Evolutionary conservation across 92 coral and sea anemone species (phyloP).

Genomic region (Siderastrea radians): DNA sequence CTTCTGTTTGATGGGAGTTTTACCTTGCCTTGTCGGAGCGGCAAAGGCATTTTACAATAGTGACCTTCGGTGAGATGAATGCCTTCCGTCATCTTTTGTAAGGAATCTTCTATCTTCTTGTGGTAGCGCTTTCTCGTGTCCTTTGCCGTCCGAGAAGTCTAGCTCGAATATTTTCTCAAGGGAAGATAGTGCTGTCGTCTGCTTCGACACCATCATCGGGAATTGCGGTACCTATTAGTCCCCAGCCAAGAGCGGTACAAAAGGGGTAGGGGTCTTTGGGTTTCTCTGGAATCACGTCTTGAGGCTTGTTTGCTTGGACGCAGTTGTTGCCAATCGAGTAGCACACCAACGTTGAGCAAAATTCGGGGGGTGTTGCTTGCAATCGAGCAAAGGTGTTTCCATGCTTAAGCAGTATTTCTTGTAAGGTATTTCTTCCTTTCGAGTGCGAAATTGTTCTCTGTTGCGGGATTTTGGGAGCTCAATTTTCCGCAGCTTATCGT

Average conservation of each 20-base stretch:
- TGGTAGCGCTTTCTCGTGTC: conserved; percentile 27
- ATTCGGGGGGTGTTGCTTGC: conserved; percentile 45
- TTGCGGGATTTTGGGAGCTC: conserved; percentile 24
- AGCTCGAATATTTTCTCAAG: conserved; percentile 33
- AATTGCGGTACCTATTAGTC: neutral
- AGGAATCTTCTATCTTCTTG: conserved; percentile 58
- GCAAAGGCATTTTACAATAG: neutral
- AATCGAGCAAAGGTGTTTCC: conserved; percentile 33
- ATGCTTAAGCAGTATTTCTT: conserved; percentile 30
- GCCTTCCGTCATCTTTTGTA: conserved; percentile 22
- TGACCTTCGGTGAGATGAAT: conserved; percentile 16
- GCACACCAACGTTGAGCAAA: conserved; percentile 17
- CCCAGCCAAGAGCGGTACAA: conserved; percentile 57
- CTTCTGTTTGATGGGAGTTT: neutral
- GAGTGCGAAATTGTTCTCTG: conserved; percentile 15
- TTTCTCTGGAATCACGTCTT: conserved; percentile 41
- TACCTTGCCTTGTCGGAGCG: neutral
- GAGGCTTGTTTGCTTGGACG: conserved; percentile 39
- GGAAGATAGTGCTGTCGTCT: neutral
- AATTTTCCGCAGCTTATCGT: conserved; percentile 15
- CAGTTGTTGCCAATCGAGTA: conserved; percentile 41
- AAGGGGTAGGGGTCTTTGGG: conserved; percentile 51
- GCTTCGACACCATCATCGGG: no score
- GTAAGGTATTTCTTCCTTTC: conserved; percentile 46
- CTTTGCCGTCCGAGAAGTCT: conserved; percentile 44